These are phyloP conservation scores for Cliona cf. orientalis DNA, from an alignment of 37 sponge, comb jelly and placozoan genomes.

Conservation along the genomic window DNA sequence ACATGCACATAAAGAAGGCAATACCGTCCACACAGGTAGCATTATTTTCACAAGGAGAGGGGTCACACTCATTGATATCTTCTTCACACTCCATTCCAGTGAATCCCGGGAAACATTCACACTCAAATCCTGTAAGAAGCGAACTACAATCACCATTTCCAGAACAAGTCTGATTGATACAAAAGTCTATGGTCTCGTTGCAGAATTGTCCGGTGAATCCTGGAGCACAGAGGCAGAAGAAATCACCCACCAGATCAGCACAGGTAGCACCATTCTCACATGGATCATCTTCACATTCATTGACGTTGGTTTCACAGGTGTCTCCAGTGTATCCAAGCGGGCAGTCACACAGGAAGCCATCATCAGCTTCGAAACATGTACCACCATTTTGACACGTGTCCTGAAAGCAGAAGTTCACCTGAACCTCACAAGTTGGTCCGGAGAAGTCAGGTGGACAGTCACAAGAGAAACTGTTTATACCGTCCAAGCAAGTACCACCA, in stretches of 20 bases:
- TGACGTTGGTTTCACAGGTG: constrained; percentile 9
- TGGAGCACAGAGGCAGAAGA: constrained; percentile 7
- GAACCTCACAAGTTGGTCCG: constrained; percentile 9
- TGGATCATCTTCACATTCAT: constrained; percentile 13
- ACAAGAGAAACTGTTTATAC: constrained; percentile 13
- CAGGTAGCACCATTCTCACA: constrained; percentile 16
- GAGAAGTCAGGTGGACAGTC: constrained; percentile 46
- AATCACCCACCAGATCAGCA: not conserved
- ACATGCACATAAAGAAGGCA: constrained; percentile 31
- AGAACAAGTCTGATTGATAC: not conserved
- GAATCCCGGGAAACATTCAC: constrained; percentile 38
- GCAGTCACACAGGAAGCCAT: constrained; percentile 29
- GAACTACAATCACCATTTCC: constrained; percentile 4
- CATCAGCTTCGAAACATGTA: constrained; percentile 13
- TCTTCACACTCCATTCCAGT: constrained; percentile 22
- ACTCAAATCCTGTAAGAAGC: not conserved
- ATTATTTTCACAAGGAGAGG: constrained; percentile 24
- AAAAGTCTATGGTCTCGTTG: constrained; percentile 22
- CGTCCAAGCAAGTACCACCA: constrained; percentile 28
- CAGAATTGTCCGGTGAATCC: constrained; percentile 25
- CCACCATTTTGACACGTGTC: constrained; percentile 21
- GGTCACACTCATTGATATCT: constrained; percentile 19
- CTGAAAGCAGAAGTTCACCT: constrained; percentile 12
- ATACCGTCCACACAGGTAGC: constrained; percentile 31
- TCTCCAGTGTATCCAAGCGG: constrained; percentile 23